Evolutionary conservation across 2,888 invertebrate genomes (phyloP), one percentile per base, ranked within the genome.

Genomic region (Idaea biselata): DNA sequence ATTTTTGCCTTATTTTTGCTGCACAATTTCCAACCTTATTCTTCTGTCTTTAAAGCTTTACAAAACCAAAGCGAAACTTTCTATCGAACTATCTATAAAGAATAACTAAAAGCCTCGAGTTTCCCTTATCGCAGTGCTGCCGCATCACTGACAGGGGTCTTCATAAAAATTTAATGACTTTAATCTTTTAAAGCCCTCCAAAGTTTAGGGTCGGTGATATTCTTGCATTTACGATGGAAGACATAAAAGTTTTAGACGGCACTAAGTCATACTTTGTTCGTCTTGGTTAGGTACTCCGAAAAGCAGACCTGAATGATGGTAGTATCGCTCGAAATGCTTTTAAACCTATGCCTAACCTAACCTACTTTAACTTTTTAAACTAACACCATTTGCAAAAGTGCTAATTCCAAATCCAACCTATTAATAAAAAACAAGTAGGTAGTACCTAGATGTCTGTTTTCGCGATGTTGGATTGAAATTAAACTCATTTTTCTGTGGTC

Each of bases 161-260:
- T 82, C 85, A 86, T 86, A 87, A 88, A 88, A 88, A 83, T 87
- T 83, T 88, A 88, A 89, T 83, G 80, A 78, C 78, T 82, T 84
- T 88, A 88, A 88, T 89, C 86, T 88, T 82, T 88, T 85, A 84
- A 86, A 84, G 79, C 83, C 78, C 78, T 82, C 72, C 79, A 76
- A 87, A 86, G 75, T 87, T 85, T 80, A 79, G 81, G 84, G 82
- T 77, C 74, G 75, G 79, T 81, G 83, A 86, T 84, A 83, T 82
- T 79, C 78, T 71, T 76, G 68, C 79, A 69, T 86, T 88, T 86
- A 88, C 83, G 87, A 81, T 72, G 68, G 14, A 73, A 71, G 79
- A 77, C 83, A 77, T 87, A 87, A 89, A 88, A 81, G 75, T 80
- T 74, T 71, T 69, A 61, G 70, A 73, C 72, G 72, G 68, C 74